These are phyloP conservation scores for Pseudonaja textilis DNA, from an alignment of 2,113 vertebrate species.

Conservation along the genomic window DNA sequence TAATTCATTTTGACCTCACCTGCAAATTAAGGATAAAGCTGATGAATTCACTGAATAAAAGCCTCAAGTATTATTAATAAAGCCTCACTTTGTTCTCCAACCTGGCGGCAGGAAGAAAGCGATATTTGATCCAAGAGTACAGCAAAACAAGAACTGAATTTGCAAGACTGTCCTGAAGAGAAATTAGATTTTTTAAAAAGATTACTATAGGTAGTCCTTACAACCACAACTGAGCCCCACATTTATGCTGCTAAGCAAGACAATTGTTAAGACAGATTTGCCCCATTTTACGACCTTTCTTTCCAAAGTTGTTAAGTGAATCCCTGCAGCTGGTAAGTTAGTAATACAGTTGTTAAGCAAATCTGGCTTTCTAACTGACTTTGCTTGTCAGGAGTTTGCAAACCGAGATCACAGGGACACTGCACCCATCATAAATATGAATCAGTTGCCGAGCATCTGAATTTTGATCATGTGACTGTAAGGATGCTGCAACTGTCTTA, in stretches of 20 bases:
- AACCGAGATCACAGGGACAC: background rate
- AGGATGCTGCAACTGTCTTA: background rate
- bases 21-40: conserved; percentile 56
- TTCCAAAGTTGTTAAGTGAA: background rate
- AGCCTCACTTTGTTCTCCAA: background rate
- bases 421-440: background rate
- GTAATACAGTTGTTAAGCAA: background rate
- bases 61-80: background rate
- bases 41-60: background rate
- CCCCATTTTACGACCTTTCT: background rate
- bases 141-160: background rate
- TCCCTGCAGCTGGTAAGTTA: background rate
- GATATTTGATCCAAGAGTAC: background rate
- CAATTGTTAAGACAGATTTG: background rate
- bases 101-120: background rate
- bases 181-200: background rate
- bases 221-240: background rate
- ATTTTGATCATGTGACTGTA: background rate
- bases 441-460: background rate
- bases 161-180: background rate
- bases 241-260: background rate
- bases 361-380: background rate
- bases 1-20: conserved; percentile 99
- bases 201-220: background rate
- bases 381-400: background rate